Percentiles rank a stretch among this genome's conserved stretches.
These are phyloP conservation scores for Melangyna quadrimaculata DNA, from an alignment of 2,888 invertebrate genomes.

Conservation along the genomic window DNA sequence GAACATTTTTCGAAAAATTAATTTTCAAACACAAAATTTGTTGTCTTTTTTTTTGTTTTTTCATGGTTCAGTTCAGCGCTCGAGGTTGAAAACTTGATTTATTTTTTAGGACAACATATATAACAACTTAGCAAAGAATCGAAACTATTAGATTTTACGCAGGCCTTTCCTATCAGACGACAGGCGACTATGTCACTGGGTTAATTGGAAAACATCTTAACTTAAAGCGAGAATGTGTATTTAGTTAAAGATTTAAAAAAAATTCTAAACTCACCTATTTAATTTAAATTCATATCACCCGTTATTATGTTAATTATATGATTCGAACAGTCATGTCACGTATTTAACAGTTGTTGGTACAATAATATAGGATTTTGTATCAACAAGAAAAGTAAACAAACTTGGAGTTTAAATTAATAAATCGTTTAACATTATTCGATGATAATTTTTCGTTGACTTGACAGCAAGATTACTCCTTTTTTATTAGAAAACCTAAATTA, in stretches of 20 bases:
- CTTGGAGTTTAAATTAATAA: background rate
- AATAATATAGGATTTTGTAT: background rate
- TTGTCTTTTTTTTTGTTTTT: too few species aligned
- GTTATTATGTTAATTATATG: background rate
- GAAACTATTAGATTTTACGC: too few species aligned
- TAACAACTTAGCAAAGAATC: too few species aligned
- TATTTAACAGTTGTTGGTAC: background rate
- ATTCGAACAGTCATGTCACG: slow-evolving; percentile 3
- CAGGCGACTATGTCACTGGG: too few species aligned
- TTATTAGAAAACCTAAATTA: background rate
- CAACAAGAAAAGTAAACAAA: slow-evolving; percentile 6
- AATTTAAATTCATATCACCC: slow-evolving; percentile 10
- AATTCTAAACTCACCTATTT: background rate
- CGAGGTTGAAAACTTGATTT: too few species aligned
- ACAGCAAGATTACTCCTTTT: background rate
- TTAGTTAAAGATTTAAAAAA: background rate
- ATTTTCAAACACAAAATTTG: too few species aligned
- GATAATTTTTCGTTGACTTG: background rate
- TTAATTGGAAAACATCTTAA: too few species aligned
- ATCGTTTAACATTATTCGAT: background rate
- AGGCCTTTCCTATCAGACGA: too few species aligned
- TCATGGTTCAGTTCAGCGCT: too few species aligned
- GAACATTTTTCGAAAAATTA: too few species aligned
- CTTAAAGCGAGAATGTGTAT: too few species aligned
- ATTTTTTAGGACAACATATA: too few species aligned